Evolutionary conservation across 2,113 vertebrate species (phyloP).

Genomic region (Chloroceryle aenea): DNA sequence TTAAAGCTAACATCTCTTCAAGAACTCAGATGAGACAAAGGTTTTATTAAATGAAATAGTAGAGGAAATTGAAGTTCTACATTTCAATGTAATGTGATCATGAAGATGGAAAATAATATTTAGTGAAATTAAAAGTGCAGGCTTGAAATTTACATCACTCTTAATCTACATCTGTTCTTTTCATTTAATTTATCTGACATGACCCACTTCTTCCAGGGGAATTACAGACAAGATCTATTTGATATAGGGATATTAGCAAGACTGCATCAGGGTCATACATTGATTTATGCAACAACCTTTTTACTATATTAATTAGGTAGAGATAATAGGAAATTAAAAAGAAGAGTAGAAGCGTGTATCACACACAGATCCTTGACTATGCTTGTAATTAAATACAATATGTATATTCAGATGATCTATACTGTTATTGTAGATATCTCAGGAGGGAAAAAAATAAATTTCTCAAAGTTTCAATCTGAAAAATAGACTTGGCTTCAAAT

Average conservation of each 20-base stretch:
- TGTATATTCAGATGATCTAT: neutral
- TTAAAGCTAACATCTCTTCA: conserved; percentile 77
- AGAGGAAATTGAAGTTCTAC: conserved; percentile 72
- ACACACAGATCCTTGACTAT: neutral
- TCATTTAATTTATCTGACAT: conserved; percentile 67
- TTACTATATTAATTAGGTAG: conserved; percentile 32
- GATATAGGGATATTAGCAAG: conserved; percentile 46
- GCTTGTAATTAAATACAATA: neutral
- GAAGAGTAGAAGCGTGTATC: neutral
- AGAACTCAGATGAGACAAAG: conserved; percentile 74
- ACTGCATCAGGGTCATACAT: neutral
- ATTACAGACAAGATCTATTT: conserved; percentile 43
- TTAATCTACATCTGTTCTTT: conserved; percentile 65
- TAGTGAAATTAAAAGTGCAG: conserved; percentile 76
- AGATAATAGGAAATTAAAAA: conserved; percentile 1
- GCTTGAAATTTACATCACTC: conserved; percentile 63
- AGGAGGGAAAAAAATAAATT: neutral
- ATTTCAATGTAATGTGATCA: conserved; percentile 68
- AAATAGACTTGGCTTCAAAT: neutral
- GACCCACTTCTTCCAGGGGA: conserved; percentile 43
- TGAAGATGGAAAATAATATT: conserved; percentile 76
- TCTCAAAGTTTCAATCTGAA: neutral
- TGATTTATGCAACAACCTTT: conserved; percentile 26
- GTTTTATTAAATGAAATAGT: conserved; percentile 75
- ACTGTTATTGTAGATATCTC: conserved; percentile 4